Conservation (phyloP, 2,113 vertebrate genomes). For the Andinoacara biseriatus region DNA sequence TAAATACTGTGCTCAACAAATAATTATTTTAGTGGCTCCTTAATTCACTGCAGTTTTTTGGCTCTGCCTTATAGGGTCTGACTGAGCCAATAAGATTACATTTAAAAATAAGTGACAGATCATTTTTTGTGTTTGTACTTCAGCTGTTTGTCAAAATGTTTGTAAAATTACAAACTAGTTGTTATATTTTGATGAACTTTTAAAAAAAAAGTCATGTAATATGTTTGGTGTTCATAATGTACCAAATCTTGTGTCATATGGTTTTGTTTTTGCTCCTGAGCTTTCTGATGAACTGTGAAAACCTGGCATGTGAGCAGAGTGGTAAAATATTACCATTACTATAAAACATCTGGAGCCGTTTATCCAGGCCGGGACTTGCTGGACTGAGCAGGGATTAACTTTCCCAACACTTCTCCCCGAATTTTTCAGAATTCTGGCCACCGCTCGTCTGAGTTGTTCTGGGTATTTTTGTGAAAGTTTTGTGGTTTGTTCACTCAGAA, state of each 20-base stretch:
- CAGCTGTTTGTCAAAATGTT: background rate
- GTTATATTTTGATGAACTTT: background rate
- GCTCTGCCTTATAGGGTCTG: background rate
- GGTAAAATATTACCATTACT: background rate
- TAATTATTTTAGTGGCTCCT: background rate
- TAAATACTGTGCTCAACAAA: background rate
- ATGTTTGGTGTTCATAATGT: background rate
- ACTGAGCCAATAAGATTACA: background rate
- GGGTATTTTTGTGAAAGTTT: background rate
- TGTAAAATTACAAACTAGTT: background rate
- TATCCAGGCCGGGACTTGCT: background rate
- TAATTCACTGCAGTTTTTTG: background rate
- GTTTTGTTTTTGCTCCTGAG: background rate
- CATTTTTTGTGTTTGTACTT: background rate
- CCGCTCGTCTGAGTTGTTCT: background rate
- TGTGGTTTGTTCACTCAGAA: background rate
- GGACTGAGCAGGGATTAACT: background rate
- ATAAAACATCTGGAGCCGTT: background rate
- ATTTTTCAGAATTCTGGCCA: background rate
- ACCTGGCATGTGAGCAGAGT: background rate
- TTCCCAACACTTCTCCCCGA: no score
- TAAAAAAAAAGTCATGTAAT: background rate
- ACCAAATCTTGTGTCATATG: background rate
- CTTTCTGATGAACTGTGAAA: background rate
- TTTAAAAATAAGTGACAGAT: background rate